Evolutionary conservation across 2,888 invertebrate species (phyloP), one percentile per base, ranked within the genome.

Genomic region (Drosophila dives): DNA sequence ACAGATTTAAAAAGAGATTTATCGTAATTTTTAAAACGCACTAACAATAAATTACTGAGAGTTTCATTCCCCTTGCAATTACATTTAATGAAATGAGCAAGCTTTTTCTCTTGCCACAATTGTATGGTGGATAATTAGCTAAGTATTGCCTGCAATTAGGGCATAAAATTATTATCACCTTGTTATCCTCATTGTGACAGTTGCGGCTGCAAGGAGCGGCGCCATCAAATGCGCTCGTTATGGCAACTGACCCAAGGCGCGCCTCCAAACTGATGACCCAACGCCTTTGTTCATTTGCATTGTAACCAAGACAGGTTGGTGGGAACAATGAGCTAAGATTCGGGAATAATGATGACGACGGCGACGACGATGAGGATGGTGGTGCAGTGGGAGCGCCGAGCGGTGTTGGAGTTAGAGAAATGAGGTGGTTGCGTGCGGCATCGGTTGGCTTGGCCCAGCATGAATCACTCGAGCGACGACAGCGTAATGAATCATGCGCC

Each of bases 401-500:
- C 29, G 29, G 29, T 4, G 38, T 62, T 42, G 60, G 55, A 49
- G 69, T 49, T 66, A 74, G 72, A 70, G 75, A 72, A 86, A 72
- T 80, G 64, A 70, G 59, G 73, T 69, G 75, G 36, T 85, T 71
- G 84, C 84, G 84, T 85, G 84, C 59, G 49, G 66, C 79, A 54
- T 68, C 62, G 75, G 34, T 50, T 73, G 64, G 48, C 51, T 61
- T 64, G 60, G 77, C 64, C 69, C 54, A 64, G 82, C 73, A 85
- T 85, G 84, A 85, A 75, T 85, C 84, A 85, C 66, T 73, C 74
- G 79, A 72, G 69, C 73, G 80, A 59, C 73, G 82, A 75, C 80
- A 69, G 63, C 56, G 65, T 76, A 87, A 87, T 85, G 84, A 85
- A 85, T 85, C 84, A 85, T 82, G 56, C 71, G 73, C 42, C 51